Evolutionary conservation across 37 sponge, comb jelly and placozoan species (phyloP), one percentile per base, ranked within the genome.

Genomic region (Agelas oroides): DNA sequence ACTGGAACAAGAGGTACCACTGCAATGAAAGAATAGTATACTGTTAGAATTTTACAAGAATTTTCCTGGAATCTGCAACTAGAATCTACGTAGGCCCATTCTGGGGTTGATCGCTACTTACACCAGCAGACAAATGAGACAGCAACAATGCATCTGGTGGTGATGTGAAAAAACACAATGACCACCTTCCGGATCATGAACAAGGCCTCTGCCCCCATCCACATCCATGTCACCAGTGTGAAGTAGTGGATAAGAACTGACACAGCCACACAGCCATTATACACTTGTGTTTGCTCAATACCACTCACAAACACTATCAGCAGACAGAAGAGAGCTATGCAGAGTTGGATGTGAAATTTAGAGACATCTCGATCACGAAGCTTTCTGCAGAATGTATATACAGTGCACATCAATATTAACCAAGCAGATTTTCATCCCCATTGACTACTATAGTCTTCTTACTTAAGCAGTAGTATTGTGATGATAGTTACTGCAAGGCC

Each of bases 201-300:
- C 20, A 90, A 56, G 1, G 83, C 83, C 53, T 75, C 83, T n/a
- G 69, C 69, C 24, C 73, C 83, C 73, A 74, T 82, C 86, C 86
- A 84, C 77, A 75, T 60, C 34, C 40, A 33, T 25, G 67, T 28
- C 19, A 61, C 75, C 66, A 84, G 67, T 1, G 66, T 63, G 79
- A 85, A 85, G 86, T 85, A 85, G 79, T 85, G 86, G 28, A 85
- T 53, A 30, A 87, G 72, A 17, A 78, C 87, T 41, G 76, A 76
- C 5, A 69, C 80, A 53, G 73, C 37, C 68, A 77, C 73, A 63
- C 87, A 87, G 37, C 63, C 87, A 1, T 19, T 80, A 33, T 53
- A 40, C 27, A 20, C 3, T 31, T 57, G 19, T 18, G 63, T 71
- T 71, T 33, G 46, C 16, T 80, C 81, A 28, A 87, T 80, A 25